Conservation (phyloP, 2,113 vertebrate genomes). For the Fregetta grallaria region DNA sequence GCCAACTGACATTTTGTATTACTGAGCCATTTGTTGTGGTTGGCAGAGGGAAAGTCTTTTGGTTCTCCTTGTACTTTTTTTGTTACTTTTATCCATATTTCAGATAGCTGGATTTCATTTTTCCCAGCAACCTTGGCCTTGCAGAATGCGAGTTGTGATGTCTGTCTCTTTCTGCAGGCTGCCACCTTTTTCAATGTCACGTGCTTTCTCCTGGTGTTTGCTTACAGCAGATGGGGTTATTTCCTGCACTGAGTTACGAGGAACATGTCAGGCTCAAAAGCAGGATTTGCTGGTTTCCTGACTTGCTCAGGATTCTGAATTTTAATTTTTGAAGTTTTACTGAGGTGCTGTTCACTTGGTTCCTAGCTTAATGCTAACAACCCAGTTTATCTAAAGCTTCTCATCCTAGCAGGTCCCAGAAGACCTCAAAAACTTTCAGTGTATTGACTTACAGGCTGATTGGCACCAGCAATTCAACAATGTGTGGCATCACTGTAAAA, state of each 20-base stretch:
- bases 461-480: neutral
- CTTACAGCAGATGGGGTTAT: neutral
- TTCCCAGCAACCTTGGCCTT: neutral
- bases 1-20: constrained; percentile 49
- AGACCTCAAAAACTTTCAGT: neutral
- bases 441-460: neutral
- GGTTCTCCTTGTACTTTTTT: neutral
- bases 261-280: neutral
- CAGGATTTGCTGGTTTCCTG: neutral
- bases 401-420: neutral
- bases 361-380: neutral
- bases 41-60: constrained; percentile 32
- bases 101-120: neutral
- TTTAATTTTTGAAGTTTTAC: neutral
- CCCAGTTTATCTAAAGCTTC: neutral
- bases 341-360: neutral
- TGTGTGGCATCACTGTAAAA: neutral
- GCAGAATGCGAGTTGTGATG: neutral
- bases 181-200: neutral
- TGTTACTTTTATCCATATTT: neutral
- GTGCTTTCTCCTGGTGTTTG: neutral
- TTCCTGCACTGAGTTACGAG: accelerated
- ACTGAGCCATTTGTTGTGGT: constrained; percentile 20
- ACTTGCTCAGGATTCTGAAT: neutral
- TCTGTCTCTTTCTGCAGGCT: neutral